Base-by-base conservation (phyloP, 2,797 vertebrate species). In the Agapornis canus region DNA sequence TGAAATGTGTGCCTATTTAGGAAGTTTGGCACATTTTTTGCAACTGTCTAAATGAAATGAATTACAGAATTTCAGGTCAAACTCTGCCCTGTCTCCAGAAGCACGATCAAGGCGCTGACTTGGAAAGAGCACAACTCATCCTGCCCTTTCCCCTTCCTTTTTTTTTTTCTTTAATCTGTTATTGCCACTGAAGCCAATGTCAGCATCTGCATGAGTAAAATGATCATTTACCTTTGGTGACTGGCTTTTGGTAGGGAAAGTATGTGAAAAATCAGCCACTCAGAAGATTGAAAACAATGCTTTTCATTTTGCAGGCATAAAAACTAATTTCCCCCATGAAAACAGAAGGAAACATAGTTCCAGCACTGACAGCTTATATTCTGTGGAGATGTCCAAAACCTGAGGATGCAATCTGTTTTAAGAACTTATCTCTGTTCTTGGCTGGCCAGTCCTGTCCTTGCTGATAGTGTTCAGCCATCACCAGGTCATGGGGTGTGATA, bases 41-140 rank as follows among this genome's bases (percentile, higher is more conserved):
- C 70, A 72, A 77, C 88, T 93, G 68, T 66, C 78, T 81, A 80
- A 91, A 92, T 65, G 63, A 92, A 87, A 92, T 10, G 5, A 89
- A 73, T 64, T 82, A 76, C 76, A 86, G 89, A 80, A 92, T 81
- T 95, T 90, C 57, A 86, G 69, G 61, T 59, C 54, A 64, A 95
- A 87, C 73, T 90, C 94, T 71, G 70, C n/a, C 70, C 81, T 79
- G 19, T 80, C 82, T 94, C 39, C 45, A 61, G 80, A 90, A 94
- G 86, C 86, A 85, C 48, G 84, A 66, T 82, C 66, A 86, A 70
- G 37, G 29, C 23, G 26, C 37, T 73, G 71, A 35, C 27, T 80
- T 51, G 47, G 57, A 60, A 87, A 87, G 45, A 48, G 35, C 31
- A 49, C 14, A 35, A 42, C 13, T 70, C 31, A 54, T 35, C 13